Conservation (phyloP, 2,888 invertebrate genomes). For the Sycophila texana region DNA sequence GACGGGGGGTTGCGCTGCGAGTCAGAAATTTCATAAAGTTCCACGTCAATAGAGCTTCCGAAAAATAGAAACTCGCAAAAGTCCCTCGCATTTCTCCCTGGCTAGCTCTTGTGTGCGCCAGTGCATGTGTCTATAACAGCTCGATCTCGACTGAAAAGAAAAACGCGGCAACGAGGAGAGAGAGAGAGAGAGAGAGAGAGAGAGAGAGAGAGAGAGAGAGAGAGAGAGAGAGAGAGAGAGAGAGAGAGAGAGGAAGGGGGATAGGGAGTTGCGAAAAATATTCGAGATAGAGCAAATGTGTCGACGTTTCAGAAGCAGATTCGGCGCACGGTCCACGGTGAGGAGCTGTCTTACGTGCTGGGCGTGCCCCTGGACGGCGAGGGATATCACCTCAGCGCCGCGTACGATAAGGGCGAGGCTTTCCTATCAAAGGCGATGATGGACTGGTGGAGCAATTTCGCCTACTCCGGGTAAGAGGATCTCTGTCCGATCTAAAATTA, state of each 20-base stretch:
- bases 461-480: constrained; percentile 85
- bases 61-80: constrained; percentile 27
- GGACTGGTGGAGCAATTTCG: constrained; percentile 94
- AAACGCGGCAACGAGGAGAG: no score
- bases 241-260: constrained; percentile 5
- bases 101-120: neutral
- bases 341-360: constrained; percentile 91
- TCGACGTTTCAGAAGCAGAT: constrained; percentile 67
- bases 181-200: constrained; percentile 34
- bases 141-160: constrained; percentile 8
- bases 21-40: constrained; percentile 33
- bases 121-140: neutral
- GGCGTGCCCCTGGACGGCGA: constrained; percentile 87
- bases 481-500: no score
- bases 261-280: constrained; percentile 17
- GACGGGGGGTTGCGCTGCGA: no score
- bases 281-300: neutral
- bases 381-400: constrained; percentile 83
- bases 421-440: constrained; percentile 91
- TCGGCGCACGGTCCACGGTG: constrained; percentile 82
- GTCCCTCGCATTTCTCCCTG: neutral
- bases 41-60: constrained; percentile 19
- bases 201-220: constrained; percentile 2
- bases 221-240: constrained; percentile 33
- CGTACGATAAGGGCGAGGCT: constrained; percentile 86